Evolutionary conservation across 2,888 invertebrate genomes (phyloP), one percentile per base, ranked within the genome.

Genomic region (Polyommatus iphigenia): DNA sequence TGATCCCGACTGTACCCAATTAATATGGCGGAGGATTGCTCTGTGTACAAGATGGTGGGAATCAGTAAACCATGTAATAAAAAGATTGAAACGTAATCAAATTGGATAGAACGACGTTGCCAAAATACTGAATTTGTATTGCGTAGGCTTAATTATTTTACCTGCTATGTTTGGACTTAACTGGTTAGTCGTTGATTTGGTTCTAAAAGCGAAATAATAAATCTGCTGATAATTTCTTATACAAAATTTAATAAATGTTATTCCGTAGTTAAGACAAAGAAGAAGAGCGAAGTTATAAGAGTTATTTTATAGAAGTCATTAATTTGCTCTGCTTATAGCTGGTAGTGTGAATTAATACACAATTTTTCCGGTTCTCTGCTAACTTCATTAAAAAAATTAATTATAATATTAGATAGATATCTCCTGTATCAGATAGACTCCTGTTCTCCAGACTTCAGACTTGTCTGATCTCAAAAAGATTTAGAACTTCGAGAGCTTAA

Each of bases 31-130:
- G 67, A 24, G 62, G 29, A 72, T 72, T 72, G 41, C 36, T 41
- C 8, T n/a, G 72, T 41, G n/a, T 20, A 72, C 8, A 20, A 75
- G 72, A 75, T 54, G 32, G 73, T 6, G 75, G 8, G 29, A 54
- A 13, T 50, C 75, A 75, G 54, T 75, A 29, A 24, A 18, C 20
- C 75, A 50, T 75, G 29, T 67, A 72, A 72, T 50, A 50, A 75
- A 75, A 75, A 75, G 54, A 75, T 75, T 75, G 75, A 75, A 54
- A 54, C 24, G 75, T 50, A 75, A 75, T 54, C 75, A 50, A 75
- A 75, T 75, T 29, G 29, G 50, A 54, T 54, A 18, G 8, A 20
- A 41, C 72, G 10, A 75, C 10, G 75, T 50, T 15, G 75, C 50
- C 75, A 29, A 75, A 24, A 29, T 75, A 50, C 29, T 8, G 24